Evolutionary conservation across 2,888 invertebrate genomes (phyloP), one percentile per base, ranked within the genome.

Genomic region (Spodoptera exigua): DNA sequence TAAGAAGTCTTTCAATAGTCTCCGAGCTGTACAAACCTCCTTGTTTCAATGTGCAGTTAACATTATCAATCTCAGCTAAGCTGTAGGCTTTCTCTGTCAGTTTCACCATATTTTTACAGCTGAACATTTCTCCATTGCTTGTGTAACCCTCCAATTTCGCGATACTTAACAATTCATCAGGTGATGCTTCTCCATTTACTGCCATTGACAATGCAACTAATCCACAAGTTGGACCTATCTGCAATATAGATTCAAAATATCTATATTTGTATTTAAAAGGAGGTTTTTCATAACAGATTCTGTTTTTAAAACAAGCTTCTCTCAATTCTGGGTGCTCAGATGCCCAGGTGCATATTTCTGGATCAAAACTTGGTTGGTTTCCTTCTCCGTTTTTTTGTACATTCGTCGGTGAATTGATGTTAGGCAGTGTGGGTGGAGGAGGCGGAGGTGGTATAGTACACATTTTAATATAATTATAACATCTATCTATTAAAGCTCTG

Each of bases 71-170:
- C 72, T 93, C 89, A 45, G 93, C 90, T 70, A 95, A 88, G 52
- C 87, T 91, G 56, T 96, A 84, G 65, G 95, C 94, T 79, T 95
- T 93, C 46, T 94, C 90, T 1, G 96, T 95, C 58, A 97, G 86
- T 66, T 95, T 90, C 7, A 92, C 94, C 95, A 98, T 96, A 82
- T 96, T 94, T 65, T 95, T 94, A 27, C 96, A 97, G 88, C 97
- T 97, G 81, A 98, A 97, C 95, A 99, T 97, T 95, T 99, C 99
- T 9, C 99, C 99, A 78, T 97, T 96, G 74, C 96, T 96, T 2
- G 97, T 97, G 79, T 95, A 97, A 2, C 96, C 95, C 71, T 94
- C 89, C 17, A 90, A 83, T 84, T 95, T 95, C 0, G 97, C 97
- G 71, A 95, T 93, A 61, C 95, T 90, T 1, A 97, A 90, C 13